phyloP scores from a whole-genome alignment of 92 coral and sea anemone genomes.

The Porites divaricata region DNA sequence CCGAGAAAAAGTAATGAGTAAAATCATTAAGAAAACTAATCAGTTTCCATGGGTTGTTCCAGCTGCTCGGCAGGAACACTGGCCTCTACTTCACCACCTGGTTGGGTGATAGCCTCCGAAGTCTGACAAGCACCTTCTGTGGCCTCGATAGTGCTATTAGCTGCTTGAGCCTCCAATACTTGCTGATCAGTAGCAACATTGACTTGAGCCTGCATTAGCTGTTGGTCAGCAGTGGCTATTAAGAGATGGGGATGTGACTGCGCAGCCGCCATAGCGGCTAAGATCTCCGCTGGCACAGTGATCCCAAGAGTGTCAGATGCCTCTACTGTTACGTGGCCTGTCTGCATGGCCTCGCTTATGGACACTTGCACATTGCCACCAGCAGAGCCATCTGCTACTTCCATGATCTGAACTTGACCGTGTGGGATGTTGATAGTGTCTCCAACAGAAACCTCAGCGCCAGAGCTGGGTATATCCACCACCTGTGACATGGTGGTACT shows the following conservation, averaged over 20 bases:
- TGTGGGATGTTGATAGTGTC: constrained; percentile 56
- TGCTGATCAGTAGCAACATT: constrained; percentile 29
- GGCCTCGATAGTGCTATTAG: background rate
- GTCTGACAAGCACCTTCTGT: background rate
- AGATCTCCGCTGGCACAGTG: constrained; percentile 86
- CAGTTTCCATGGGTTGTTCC: constrained; percentile 71
- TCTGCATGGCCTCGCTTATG: constrained; percentile 49
- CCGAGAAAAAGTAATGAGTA: too few species aligned
- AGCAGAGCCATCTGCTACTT: constrained; percentile 35
- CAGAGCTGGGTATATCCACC: constrained; percentile 76
- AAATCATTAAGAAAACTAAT: background rate
- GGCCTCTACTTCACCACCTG: constrained; percentile 11
- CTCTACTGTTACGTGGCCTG: constrained; percentile 61
- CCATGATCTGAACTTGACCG: constrained; percentile 57
- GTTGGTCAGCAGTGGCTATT: constrained; percentile 45
- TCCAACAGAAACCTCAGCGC: constrained; percentile 63
- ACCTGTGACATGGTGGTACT: constrained; percentile 66
- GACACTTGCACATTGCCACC: constrained; percentile 27
- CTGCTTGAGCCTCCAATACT: constrained; percentile 26
- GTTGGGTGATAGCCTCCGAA: background rate
- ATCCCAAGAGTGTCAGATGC: constrained; percentile 76
- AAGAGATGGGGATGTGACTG: constrained; percentile 61
- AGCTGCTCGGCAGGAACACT: constrained; percentile 38
- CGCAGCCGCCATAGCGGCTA: constrained; percentile 95
- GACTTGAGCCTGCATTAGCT: constrained; percentile 37